Conservation (phyloP, 2,797 vertebrate species). For the Siniperca scherzeri region DNA sequence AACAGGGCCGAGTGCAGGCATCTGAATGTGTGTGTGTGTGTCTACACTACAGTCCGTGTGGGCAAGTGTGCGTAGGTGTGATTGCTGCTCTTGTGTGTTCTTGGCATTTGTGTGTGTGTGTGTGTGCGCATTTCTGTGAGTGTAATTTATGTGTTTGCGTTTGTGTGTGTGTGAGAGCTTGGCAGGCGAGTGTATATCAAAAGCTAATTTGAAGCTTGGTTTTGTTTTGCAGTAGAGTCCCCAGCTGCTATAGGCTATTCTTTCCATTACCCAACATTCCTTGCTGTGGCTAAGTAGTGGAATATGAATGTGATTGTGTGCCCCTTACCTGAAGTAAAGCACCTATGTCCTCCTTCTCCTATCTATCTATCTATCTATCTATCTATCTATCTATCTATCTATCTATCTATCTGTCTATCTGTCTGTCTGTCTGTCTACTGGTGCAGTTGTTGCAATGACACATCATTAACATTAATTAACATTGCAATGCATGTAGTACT, state of each 20-base stretch:
- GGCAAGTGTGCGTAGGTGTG: constrained; percentile 39
- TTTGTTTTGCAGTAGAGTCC: constrained; percentile 37
- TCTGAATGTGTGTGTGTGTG: constrained; percentile 23
- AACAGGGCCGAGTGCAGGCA: constrained; percentile 60
- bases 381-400: constrained; percentile 1
- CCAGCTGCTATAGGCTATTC: constrained; percentile 37
- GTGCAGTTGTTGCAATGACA: background rate
- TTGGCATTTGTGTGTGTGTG: constrained; percentile 26
- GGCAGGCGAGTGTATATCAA: constrained; percentile 9
- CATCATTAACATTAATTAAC: background rate
- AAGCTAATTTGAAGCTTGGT: constrained; percentile 48
- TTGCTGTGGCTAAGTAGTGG: constrained; percentile 25
- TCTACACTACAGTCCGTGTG: constrained; percentile 23
- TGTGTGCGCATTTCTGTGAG: constrained; percentile 6
- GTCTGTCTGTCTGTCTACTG: background rate
- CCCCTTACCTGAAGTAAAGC: background rate
- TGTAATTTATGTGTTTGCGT: constrained; percentile 15
- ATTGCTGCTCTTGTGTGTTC: constrained; percentile 17
- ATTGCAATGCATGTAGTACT: background rate
- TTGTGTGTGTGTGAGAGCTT: constrained; percentile 2
- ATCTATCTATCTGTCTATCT: background rate
- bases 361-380: background rate
- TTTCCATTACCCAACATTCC: constrained; percentile 54
- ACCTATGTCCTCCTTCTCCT: background rate
- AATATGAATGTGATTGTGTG: background rate